Conservation (phyloP, 1,140 invertebrate species). For the Diuraphis noxia region DNA sequence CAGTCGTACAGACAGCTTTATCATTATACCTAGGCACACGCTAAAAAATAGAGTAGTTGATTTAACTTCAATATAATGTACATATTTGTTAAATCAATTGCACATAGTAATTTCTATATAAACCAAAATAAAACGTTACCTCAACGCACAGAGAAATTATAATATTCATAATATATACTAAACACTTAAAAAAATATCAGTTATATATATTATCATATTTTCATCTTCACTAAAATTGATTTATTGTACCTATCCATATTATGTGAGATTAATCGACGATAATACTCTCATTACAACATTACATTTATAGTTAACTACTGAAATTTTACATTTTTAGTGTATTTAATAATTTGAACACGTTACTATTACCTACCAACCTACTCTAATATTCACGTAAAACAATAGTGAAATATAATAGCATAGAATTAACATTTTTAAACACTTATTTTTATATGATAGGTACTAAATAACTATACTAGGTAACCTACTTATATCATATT, state of each 20-base stretch:
- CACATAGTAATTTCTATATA: too few species aligned
- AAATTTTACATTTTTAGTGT: background rate
- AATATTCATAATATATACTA: too few species aligned
- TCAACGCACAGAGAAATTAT: too few species aligned
- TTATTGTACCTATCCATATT: background rate
- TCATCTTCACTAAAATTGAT: background rate
- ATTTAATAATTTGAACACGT: background rate
- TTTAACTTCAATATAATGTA: too few species aligned
- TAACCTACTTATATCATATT: too few species aligned
- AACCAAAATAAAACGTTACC: too few species aligned
- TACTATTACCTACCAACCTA: background rate
- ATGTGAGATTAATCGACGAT: background rate
- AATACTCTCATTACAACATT: background rate
- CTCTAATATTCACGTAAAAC: background rate
- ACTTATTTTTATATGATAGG: background rate
- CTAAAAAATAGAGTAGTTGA: too few species aligned
- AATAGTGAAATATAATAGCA: background rate
- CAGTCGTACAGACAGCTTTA: background rate
- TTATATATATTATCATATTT: too few species aligned
- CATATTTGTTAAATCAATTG: too few species aligned
- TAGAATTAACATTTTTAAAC: background rate
- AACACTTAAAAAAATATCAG: background rate
- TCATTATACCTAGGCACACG: background rate
- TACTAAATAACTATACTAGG: too few species aligned
- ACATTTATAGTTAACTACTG: background rate